phyloP scores from a whole-genome alignment of 2,888 invertebrate genomes.

The Dicyrtoma fusca region DNA sequence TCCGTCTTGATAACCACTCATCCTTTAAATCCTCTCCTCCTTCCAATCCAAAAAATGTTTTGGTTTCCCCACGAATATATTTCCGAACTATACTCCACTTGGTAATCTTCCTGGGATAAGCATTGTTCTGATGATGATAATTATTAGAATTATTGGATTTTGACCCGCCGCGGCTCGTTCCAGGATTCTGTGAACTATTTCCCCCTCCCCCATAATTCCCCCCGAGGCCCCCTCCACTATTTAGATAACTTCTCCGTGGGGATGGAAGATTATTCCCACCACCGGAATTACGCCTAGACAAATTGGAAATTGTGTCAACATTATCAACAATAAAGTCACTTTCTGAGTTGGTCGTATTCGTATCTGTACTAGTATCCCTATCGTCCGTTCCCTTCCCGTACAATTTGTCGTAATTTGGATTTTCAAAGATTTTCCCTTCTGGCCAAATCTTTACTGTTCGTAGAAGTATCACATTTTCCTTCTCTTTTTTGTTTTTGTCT shows the following conservation, averaged over 20 bases:
- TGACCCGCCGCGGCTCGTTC: slow-evolving; percentile 41
- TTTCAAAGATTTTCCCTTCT: too few species aligned
- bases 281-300: too few species aligned
- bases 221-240: slow-evolving; percentile 43
- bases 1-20: slow-evolving; percentile 55
- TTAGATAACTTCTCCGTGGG: slow-evolving; percentile 52
- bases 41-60: slow-evolving; percentile 49
- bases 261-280: slow-evolving; percentile 45
- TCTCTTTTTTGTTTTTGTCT: too few species aligned
- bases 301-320: too few species aligned
- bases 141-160: slow-evolving; percentile 28
- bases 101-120: slow-evolving; percentile 29
- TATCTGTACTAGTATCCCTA: too few species aligned
- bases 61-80: slow-evolving; percentile 53
- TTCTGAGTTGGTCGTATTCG: too few species aligned
- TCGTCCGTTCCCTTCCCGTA: too few species aligned
- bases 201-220: slow-evolving; percentile 19
- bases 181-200: slow-evolving; percentile 36
- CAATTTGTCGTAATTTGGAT: too few species aligned
- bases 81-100: slow-evolving; percentile 52
- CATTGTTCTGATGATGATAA: slow-evolving; percentile 36
- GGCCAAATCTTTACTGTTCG: too few species aligned
- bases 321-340: too few species aligned
- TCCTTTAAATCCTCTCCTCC: slow-evolving; percentile 46
- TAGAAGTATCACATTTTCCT: too few species aligned